Percentiles rank a stretch among this genome's conserved stretches.
Evolutionary conservation across 2,113 vertebrate genomes (phyloP).

Genomic region (Phalacrocorax aristotelis): DNA sequence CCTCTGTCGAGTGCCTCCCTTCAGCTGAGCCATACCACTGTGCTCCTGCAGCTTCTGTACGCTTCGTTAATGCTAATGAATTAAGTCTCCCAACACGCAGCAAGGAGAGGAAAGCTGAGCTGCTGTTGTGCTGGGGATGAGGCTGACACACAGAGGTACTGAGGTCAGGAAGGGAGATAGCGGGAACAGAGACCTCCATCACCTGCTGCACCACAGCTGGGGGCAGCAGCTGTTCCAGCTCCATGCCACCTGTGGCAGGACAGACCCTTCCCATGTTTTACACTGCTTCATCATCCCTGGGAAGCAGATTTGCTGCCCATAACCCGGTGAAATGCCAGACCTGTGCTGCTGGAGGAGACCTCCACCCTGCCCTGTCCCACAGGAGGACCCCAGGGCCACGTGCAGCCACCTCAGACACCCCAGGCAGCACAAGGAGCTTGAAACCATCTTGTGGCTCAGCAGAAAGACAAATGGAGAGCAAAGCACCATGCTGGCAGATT

Average conservation of each 20-base stretch:
- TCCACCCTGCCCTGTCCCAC: neutral
- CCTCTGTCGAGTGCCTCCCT: neutral
- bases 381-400: neutral
- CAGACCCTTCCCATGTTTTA: neutral
- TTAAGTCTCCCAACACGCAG: neutral
- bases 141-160: neutral
- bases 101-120: neutral
- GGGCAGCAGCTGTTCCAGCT: neutral
- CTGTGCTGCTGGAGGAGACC: neutral
- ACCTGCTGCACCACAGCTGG: neutral
- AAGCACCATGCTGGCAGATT: neutral
- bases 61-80: neutral
- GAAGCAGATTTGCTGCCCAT: neutral
- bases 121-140: neutral
- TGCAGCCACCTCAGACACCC: neutral
- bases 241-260: fast-evolving
- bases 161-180: neutral
- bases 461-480: neutral
- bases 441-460: neutral
- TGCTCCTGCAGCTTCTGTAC: neutral
- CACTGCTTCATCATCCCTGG: neutral
- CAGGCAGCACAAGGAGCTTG: fast-evolving
- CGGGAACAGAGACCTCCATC: neutral
- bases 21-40: neutral
- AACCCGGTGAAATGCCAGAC: neutral